Base-by-base conservation (phyloP, 2,797 vertebrate species). In the Paratrypauchen microcephalus region DNA sequence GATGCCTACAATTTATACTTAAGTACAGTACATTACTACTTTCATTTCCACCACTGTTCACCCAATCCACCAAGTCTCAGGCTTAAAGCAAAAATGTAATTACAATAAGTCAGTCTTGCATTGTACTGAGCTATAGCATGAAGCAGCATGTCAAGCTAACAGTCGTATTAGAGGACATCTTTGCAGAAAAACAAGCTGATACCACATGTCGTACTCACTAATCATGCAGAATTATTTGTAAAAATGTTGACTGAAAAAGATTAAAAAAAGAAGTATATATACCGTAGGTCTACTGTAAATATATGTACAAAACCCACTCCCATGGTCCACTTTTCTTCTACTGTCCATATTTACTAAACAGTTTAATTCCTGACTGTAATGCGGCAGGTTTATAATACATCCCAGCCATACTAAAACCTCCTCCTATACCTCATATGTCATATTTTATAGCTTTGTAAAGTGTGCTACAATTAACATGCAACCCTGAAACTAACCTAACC, bases 311-410 rank as follows among this genome's bases (percentile, higher is more conserved):
- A 39, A 36, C n/a, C 36, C 8, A 4, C 18, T 48, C 18, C 47
- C 39, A 63, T 45, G 36, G 63, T 65, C 63, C 63, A 65, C 63
- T 30, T 30, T 65, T 50, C 63, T 65, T 65, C 63, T 65, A 65
- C 63, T 65, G 63, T 65, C 63, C 30, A 65, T 65, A 50, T 64
- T 64, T 65, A 86, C 89, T 91, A 86, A 83, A 89, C 77, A 83
- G 68, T 80, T 83, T 75, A 77, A 85, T 87, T 86, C 72, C 82
- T 82, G 82, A 71, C 76, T 76, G 72, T 83, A 83, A 66, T 76
- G 69, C 79, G 66, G 70, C 75, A 72, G 67, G 79, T 74, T 72
- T 41, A 74, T 65, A 75, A 78, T 6, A 48, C 57, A 71, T 50
- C 64, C 67, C 60, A 74, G 66, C 68, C 66, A 70, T 74, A 55